Evolutionary conservation across 2,797 vertebrate genomes (phyloP).

Genomic region (Cyprinella venusta): DNA sequence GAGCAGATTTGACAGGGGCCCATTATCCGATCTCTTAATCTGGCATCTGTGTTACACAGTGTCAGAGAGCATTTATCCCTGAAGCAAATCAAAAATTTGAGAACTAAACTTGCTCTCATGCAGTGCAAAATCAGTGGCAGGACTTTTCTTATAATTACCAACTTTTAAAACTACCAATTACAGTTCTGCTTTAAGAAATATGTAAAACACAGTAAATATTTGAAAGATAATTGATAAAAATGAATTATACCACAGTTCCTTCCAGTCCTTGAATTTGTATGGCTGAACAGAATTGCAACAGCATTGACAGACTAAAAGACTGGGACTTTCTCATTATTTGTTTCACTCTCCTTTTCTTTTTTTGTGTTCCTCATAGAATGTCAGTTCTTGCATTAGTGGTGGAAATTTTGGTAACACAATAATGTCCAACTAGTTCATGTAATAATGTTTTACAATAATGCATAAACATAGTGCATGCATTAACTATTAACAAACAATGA

Average conservation of each 20-base stretch:
- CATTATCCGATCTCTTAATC: conserved; percentile 61
- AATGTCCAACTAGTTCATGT: background rate
- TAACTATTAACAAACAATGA: background rate
- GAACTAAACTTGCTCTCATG: conserved; percentile 53
- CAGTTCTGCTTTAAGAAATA: background rate
- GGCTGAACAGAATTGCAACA: background rate
- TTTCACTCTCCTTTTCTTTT: background rate
- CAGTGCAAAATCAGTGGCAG: conserved; percentile 38
- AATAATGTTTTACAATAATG: background rate
- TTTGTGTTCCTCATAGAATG: background rate
- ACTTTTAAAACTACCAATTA: background rate
- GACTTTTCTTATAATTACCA: conserved; percentile 22
- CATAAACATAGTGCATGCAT: background rate
- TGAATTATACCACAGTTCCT: background rate
- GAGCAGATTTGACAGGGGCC: conserved; percentile 57
- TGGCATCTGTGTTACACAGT: conserved; percentile 55
- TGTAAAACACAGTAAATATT: background rate
- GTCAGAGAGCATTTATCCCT: conserved; percentile 57
- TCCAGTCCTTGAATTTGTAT: background rate
- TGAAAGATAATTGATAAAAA: background rate
- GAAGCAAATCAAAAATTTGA: conserved; percentile 38
- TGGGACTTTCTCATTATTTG: background rate
- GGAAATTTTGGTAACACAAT: background rate
- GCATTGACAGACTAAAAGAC: background rate
- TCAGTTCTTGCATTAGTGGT: background rate